These are phyloP conservation scores for Oostethus manadensis DNA, from an alignment of 2,113 vertebrate species.

Conservation along the genomic window DNA sequence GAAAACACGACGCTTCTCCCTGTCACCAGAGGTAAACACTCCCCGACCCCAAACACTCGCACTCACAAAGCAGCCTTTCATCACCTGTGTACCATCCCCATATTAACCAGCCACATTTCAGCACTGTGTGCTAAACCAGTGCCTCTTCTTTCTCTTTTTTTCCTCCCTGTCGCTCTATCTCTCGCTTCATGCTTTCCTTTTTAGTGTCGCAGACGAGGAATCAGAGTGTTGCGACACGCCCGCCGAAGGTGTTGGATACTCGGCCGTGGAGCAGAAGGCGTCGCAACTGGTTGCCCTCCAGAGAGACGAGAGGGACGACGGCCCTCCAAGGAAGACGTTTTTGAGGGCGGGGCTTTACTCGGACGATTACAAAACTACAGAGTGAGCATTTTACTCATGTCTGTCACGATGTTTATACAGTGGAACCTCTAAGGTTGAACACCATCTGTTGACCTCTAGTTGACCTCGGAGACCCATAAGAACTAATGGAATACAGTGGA, in stretches of 20 bases:
- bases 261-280: slow-evolving; percentile 52
- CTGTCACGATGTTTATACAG: neutral
- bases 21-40: slow-evolving; percentile 62
- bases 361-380: slow-evolving; percentile 91
- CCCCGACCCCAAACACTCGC: slow-evolving; percentile 23
- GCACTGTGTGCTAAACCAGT: slow-evolving; percentile 75
- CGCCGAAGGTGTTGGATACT: slow-evolving; percentile 66
- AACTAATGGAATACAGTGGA: too few species aligned
- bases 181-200: slow-evolving; percentile 58
- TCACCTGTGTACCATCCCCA: slow-evolving; percentile 13
- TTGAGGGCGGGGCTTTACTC: slow-evolving; percentile 96
- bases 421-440: neutral
- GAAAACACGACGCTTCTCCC: slow-evolving; percentile 72
- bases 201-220: slow-evolving; percentile 74
- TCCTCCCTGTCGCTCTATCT: slow-evolving; percentile 64
- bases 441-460: neutral
- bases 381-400: slow-evolving; percentile 75
- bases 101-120: slow-evolving; percentile 70
- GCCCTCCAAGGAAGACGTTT: slow-evolving; percentile 87
- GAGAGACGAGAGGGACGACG: slow-evolving; percentile 78
- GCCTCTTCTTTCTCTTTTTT: slow-evolving; percentile 67
- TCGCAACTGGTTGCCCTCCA: slow-evolving; percentile 67
- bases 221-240: slow-evolving; percentile 62
- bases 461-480: neutral
- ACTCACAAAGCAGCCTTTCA: slow-evolving; percentile 55